Evolutionary conservation across 2,888 invertebrate genomes (phyloP).

Genomic region (Tachina lurida): DNA sequence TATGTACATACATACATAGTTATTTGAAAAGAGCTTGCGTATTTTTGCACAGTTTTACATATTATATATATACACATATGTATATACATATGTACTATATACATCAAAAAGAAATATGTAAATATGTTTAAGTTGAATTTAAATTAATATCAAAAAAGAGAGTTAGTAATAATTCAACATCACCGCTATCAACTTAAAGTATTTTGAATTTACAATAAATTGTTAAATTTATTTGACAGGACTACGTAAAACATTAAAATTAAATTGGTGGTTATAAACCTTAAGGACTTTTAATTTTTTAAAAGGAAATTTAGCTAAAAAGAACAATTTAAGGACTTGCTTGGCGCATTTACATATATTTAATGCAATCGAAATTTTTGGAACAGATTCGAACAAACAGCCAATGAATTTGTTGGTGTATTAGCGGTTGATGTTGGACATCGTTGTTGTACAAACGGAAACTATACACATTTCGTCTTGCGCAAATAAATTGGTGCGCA

Average conservation of each 20-base stretch:
- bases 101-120: too few species aligned
- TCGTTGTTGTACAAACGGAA: not conserved
- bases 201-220: too few species aligned
- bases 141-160: too few species aligned
- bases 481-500: not conserved
- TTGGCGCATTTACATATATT: not conserved
- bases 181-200: too few species aligned
- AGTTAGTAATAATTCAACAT: too few species aligned
- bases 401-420: not conserved
- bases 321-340: not conserved
- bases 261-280: not conserved
- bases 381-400: not conserved
- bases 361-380: not conserved
- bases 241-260: not conserved
- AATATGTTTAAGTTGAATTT: too few species aligned
- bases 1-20: too few species aligned
- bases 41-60: too few species aligned
- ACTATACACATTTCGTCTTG: not conserved
- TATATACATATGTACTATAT: too few species aligned
- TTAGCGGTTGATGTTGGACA: slow-evolving; percentile 1
- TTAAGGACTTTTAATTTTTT: not conserved
- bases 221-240: too few species aligned
- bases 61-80: too few species aligned
- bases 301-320: not conserved
- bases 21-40: too few species aligned